phyloP scores from a whole-genome alignment of 2,888 invertebrate species.

The Drosophila phalerata region DNA sequence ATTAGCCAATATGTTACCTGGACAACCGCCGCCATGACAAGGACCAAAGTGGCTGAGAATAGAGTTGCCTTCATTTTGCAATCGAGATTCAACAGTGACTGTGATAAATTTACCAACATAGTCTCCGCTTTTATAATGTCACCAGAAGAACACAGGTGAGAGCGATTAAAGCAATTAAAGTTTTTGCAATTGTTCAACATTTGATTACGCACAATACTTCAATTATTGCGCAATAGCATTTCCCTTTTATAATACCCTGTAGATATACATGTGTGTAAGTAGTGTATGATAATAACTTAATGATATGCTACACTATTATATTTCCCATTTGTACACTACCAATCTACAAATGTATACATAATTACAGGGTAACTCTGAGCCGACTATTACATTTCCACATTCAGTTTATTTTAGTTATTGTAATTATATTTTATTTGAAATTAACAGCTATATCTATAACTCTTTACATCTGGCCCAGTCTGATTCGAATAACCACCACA shows the following conservation, averaged over 20 bases:
- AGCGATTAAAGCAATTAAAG: slow-evolving; percentile 71
- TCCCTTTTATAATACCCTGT: slow-evolving; percentile 31
- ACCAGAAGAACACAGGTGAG: slow-evolving; percentile 20
- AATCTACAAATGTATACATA: no score
- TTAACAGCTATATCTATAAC: slow-evolving; percentile 45
- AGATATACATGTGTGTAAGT: no score
- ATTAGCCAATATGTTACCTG: slow-evolving; percentile 53
- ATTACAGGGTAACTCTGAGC: slow-evolving; percentile 2
- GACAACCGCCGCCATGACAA: slow-evolving; percentile 54
- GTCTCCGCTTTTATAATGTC: slow-evolving; percentile 55
- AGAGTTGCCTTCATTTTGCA: slow-evolving; percentile 61
- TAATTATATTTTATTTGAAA: slow-evolving; percentile 59
- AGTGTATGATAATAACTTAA: not conserved
- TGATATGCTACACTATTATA: not conserved
- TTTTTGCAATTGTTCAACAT: slow-evolving; percentile 47
- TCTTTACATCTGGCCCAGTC: slow-evolving; percentile 3
- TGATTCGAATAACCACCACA: slow-evolving; percentile 20
- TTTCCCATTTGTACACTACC: not conserved
- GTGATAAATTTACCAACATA: slow-evolving; percentile 1
- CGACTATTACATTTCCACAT: not conserved
- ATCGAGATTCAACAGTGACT: slow-evolving; percentile 34
- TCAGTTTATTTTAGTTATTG: slow-evolving; percentile 15
- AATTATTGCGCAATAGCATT: slow-evolving; percentile 62
- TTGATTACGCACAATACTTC: slow-evolving; percentile 73
- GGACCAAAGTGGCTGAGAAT: slow-evolving; percentile 44